These are phyloP conservation scores for Nicator chloris DNA, from an alignment of 2,113 vertebrate species.

Conservation along the genomic window DNA sequence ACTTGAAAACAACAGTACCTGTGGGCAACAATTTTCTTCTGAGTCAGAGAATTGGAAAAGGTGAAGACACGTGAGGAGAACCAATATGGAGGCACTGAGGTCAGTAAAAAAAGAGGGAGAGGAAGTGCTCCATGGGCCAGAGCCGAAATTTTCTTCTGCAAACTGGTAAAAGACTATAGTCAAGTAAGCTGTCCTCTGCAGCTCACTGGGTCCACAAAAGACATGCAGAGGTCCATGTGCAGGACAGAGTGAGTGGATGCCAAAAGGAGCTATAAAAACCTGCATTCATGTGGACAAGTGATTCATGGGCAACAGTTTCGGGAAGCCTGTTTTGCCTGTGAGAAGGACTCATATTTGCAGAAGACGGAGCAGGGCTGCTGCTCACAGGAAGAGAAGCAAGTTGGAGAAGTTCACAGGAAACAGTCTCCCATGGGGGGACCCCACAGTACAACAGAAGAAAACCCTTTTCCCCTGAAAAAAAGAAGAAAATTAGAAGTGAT, in stretches of 20 bases:
- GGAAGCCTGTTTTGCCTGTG: neutral
- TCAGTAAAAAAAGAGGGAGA: neutral
- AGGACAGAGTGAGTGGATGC: accelerated
- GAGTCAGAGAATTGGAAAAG: neutral
- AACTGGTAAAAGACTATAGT: neutral
- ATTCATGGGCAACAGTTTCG: accelerated
- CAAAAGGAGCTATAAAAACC: neutral
- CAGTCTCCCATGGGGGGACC: neutral
- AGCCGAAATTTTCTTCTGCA: neutral
- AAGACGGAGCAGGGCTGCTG: neutral
- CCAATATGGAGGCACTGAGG: neutral
- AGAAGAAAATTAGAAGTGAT: neutral
- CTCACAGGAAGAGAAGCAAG: neutral
- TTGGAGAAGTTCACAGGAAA: neutral
- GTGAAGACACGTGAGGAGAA: neutral
- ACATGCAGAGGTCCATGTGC: neutral
- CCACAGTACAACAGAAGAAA: neutral
- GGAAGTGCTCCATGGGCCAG: neutral
- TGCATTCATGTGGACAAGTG: accelerated
- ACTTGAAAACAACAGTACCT: neutral
- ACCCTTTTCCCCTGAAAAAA: accelerated
- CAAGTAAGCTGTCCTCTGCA: neutral
- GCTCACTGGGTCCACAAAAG: neutral
- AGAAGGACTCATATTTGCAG: neutral
- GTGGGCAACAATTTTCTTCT: neutral